Conservation (phyloP, 2,113 vertebrate species). For the Menidia beryllina region DNA sequence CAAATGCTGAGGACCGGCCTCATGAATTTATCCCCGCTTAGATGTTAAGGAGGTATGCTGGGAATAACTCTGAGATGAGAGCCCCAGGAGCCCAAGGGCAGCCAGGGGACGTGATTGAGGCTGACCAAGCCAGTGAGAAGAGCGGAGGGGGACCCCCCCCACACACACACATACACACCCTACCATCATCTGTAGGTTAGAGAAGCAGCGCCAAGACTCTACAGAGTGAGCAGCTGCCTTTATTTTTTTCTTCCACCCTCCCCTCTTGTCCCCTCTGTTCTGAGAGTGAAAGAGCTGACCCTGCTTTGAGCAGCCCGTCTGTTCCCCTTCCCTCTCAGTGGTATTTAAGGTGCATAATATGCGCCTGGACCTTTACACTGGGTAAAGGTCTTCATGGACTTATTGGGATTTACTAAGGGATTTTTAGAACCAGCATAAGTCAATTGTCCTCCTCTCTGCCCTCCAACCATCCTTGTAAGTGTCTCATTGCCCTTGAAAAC, state of each 20-base stretch:
- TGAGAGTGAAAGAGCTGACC: conserved; percentile 53
- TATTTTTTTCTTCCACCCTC: conserved; percentile 63
- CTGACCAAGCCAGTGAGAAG: conserved; percentile 51
- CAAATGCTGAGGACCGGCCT: conserved; percentile 46
- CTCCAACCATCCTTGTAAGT: conserved; percentile 50
- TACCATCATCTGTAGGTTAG: conserved; percentile 67
- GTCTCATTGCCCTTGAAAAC: conserved; percentile 72
- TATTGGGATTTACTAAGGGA: conserved; percentile 71
- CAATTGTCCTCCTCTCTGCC: conserved; percentile 51
- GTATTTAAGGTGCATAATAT: conserved; percentile 64
- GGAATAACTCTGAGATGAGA: conserved; percentile 57
- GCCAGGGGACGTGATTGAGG: conserved; percentile 68
- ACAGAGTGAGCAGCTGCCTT: conserved; percentile 82
- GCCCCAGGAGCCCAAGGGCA: conserved; percentile 67
- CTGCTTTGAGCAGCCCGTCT: conserved; percentile 42
- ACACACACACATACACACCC: no score
- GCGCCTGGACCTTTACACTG: conserved; percentile 60
- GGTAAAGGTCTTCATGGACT: conserved; percentile 66
- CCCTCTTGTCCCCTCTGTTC: conserved; percentile 43
- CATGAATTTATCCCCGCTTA: conserved; percentile 46
- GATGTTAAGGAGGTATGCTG: conserved; percentile 44
- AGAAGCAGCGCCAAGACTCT: conserved; percentile 74
- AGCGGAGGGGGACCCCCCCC: conserved; percentile 9
- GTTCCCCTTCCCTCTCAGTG: conserved; percentile 46
- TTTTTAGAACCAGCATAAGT: conserved; percentile 66